These are phyloP conservation scores for Acrossocheilus wenchowensis DNA, from an alignment of 2,797 vertebrate species.

Conservation along the genomic window DNA sequence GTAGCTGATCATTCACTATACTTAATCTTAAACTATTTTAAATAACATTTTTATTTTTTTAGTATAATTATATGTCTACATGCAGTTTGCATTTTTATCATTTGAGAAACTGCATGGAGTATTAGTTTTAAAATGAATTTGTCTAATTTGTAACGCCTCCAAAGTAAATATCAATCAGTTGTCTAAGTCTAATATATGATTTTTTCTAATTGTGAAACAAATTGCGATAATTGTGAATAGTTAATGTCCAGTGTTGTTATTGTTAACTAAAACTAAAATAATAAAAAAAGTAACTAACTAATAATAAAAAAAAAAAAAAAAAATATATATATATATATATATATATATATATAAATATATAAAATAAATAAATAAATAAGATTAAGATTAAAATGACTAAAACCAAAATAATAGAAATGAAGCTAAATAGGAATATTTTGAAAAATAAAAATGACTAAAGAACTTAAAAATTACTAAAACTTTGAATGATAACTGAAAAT, in stretches of 20 bases:
- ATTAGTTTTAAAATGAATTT: background rate
- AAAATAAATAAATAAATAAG: background rate
- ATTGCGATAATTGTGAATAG: background rate
- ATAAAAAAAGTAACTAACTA: background rate
- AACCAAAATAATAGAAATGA: background rate
- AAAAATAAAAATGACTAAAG: background rate
- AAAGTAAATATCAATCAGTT: background rate
- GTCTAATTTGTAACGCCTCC: background rate
- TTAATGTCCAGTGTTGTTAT: background rate
- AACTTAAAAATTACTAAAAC: too few relatives aligned
- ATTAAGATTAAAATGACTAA: background rate
- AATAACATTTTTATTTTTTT: background rate
- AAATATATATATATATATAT: too few relatives aligned
- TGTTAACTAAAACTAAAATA: background rate
- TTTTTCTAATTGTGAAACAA: background rate
- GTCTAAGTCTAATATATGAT: background rate
- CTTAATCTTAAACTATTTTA: background rate
- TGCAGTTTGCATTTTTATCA: background rate
- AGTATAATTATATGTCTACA: background rate
- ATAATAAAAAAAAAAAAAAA: background rate
- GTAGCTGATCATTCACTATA: background rate
- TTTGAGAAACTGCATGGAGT: background rate
- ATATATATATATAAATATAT: too few relatives aligned
- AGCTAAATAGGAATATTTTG: background rate
- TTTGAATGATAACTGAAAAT: background rate